These are phyloP conservation scores for Characodon lateralis DNA, from an alignment of 2,797 vertebrate genomes.

Conservation along the genomic window DNA sequence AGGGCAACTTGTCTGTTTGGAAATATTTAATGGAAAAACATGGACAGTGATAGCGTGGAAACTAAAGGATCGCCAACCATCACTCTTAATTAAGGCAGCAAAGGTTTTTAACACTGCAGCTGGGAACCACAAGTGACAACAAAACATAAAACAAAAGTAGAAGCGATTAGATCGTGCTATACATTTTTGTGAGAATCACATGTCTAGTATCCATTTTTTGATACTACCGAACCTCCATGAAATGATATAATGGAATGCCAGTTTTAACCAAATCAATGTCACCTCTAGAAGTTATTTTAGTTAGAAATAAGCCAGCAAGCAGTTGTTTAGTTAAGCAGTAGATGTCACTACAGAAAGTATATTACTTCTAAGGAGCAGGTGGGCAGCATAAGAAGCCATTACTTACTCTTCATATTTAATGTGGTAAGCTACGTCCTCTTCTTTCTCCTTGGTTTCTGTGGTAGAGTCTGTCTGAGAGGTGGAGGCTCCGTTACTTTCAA, in stretches of 20 bases:
- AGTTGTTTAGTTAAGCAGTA: background rate
- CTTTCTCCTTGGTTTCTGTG: conserved; percentile 73
- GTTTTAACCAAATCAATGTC: background rate
- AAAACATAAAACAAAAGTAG: background rate
- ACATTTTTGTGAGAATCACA: too few relatives aligned
- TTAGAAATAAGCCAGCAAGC: background rate
- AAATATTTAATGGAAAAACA: background rate
- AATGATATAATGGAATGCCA: background rate
- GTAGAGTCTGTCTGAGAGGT: conserved; percentile 90
- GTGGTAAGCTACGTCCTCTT: conserved; percentile 91
- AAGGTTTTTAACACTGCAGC: background rate
- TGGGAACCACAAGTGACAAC: background rate
- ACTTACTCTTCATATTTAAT: conserved; percentile 99
- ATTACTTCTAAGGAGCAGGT: background rate
- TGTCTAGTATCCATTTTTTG: background rate
- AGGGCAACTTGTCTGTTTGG: background rate
- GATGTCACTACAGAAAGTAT: background rate
- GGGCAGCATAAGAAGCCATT: conserved; percentile 30
- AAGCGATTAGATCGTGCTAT: background rate
- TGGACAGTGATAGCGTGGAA: background rate
- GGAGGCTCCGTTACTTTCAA: conserved; percentile 88
- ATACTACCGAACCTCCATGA: background rate
- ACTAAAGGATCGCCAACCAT: background rate
- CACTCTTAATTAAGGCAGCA: background rate
- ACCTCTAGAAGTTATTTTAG: background rate